Percentiles rank a stretch among this genome's conserved stretches.
These are phyloP conservation scores for Hymenochirus boettgeri DNA, from an alignment of 2,113 vertebrate genomes.

Conservation along the genomic window DNA sequence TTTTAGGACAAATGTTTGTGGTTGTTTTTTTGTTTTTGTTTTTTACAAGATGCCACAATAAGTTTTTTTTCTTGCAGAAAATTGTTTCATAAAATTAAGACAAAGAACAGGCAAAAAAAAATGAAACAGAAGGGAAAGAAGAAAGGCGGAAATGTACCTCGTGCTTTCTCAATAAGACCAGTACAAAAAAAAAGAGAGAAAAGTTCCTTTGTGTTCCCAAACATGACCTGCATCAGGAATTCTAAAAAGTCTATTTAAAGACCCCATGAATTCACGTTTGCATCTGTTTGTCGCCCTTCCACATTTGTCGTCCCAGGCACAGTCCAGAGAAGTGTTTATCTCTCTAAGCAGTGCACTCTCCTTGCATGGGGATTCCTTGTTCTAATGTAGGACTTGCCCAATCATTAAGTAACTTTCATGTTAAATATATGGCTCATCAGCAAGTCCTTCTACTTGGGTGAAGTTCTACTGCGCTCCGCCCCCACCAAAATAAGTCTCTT, in stretches of 20 bases:
- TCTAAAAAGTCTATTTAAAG: slow-evolving; percentile 42
- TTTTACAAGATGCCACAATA: slow-evolving; percentile 42
- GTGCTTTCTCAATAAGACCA: slow-evolving; percentile 61
- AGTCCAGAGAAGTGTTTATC: slow-evolving; percentile 14
- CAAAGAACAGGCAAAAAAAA: slow-evolving; percentile 10
- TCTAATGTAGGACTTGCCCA: neutral
- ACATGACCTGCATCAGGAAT: slow-evolving; percentile 86
- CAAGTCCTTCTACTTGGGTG: slow-evolving; percentile 20
- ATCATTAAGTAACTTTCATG: slow-evolving; percentile 12
- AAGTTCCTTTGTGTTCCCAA: slow-evolving; percentile 54
- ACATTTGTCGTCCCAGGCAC: neutral
- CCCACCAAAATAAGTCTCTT: neutral
- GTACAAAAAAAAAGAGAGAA: slow-evolving; percentile 46
- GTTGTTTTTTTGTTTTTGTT: no score
- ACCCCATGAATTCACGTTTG: slow-evolving; percentile 51
- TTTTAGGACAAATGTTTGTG: no score
- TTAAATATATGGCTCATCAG: slow-evolving; percentile 27
- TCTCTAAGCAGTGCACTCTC: neutral
- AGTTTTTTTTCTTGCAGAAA: slow-evolving; percentile 22
- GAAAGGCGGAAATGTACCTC: slow-evolving; percentile 47
- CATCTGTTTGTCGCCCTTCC: neutral
- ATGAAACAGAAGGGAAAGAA: slow-evolving; percentile 9
- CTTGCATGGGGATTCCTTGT: neutral
- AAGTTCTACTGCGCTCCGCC: neutral
- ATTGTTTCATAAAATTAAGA: slow-evolving; percentile 9